A percentile compares a stretch with the other conserved stretches of the same genome.
Evolutionary conservation across 37 sponge, comb jelly and placozoan species (phyloP).

Genomic region (Dysidea cf. avara): DNA sequence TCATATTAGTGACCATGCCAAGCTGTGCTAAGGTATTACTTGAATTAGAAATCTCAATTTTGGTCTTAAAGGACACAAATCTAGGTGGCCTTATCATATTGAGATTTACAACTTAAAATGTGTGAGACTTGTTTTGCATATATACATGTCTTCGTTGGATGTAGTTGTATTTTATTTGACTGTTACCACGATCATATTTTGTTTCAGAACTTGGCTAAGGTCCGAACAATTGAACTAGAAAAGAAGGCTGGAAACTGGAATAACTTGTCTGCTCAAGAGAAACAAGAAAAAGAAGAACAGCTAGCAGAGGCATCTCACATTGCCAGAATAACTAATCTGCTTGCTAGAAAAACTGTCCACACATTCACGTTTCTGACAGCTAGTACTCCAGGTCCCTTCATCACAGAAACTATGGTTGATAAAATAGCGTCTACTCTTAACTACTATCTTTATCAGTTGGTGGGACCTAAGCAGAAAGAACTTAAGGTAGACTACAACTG

Average conservation of each 20-base stretch:
- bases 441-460: constrained; percentile 87
- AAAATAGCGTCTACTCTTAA: constrained; percentile 93
- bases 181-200: background rate
- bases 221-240: constrained; percentile 48
- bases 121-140: too few species aligned
- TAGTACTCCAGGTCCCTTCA: constrained; percentile 34
- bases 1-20: too few species aligned
- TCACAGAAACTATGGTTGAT: constrained; percentile 73
- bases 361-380: constrained; percentile 56
- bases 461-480: constrained; percentile 82
- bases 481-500: constrained; percentile 60
- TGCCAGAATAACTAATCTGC: constrained; percentile 66
- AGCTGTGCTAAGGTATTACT: too few species aligned
- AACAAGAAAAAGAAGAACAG: constrained; percentile 55
- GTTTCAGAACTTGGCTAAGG: constrained; percentile 40
- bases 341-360: constrained; percentile 71
- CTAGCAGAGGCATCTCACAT: constrained; percentile 60
- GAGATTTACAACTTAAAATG: too few species aligned
- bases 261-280: constrained; percentile 43
- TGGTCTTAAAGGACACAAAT: too few species aligned
- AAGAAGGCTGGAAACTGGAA: constrained; percentile 60
- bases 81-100: too few species aligned
- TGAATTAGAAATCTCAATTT: too few species aligned
- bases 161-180: too few species aligned
- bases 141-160: too few species aligned